These are phyloP conservation scores for Batillaria attramentaria DNA, from an alignment of 1,140 invertebrate species.

Conservation along the genomic window DNA sequence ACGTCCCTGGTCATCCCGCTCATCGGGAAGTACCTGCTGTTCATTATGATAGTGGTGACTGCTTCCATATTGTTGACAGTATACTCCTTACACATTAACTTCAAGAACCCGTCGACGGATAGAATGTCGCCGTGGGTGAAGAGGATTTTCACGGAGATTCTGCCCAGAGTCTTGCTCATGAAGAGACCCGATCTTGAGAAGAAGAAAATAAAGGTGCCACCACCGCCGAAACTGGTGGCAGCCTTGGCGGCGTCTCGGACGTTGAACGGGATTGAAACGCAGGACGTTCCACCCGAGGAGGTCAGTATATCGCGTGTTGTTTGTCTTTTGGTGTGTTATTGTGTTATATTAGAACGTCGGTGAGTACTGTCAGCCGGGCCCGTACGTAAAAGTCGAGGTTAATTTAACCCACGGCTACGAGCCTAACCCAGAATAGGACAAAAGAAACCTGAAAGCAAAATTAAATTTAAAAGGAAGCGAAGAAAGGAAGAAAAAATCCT, in stretches of 20 bases:
- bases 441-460: too few species aligned
- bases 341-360: too few species aligned
- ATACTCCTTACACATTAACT: slow-evolving; percentile 69
- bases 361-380: too few species aligned
- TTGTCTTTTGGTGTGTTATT: too few species aligned
- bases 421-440: too few species aligned
- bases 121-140: slow-evolving; percentile 70
- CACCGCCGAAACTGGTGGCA: slow-evolving; percentile 4
- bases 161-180: slow-evolving; percentile 70
- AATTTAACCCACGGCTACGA: too few species aligned
- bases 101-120: slow-evolving; percentile 69
- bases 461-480: too few species aligned
- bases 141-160: slow-evolving; percentile 68
- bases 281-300: slow-evolving; percentile 75
- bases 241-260: not conserved
- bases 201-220: too few species aligned
- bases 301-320: too few species aligned
- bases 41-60: slow-evolving; percentile 73
- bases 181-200: slow-evolving; percentile 54
- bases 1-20: slow-evolving; percentile 70
- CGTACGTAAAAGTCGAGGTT: too few species aligned
- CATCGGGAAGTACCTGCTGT: slow-evolving; percentile 72
- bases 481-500: too few species aligned
- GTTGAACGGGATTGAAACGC: slow-evolving; percentile 84
- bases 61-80: slow-evolving; percentile 72